Evolutionary conservation across 1,140 invertebrate genomes (phyloP), one percentile per base, ranked within the genome.

Genomic region (Gryon sp.): DNA sequence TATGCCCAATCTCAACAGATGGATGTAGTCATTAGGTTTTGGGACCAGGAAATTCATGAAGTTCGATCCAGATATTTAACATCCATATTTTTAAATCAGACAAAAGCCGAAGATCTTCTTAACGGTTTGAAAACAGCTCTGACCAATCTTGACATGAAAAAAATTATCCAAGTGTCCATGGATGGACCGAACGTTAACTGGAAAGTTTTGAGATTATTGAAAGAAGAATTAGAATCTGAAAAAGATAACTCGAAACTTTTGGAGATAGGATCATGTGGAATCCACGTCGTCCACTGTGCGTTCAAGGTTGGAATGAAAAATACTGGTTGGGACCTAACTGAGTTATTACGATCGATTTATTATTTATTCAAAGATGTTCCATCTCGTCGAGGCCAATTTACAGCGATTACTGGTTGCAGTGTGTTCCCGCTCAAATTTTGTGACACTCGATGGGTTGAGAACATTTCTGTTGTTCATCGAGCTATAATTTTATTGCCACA

Each of bases 111-210:
- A 19, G 19, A 43, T 43, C 26, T 65, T 6, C 26, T 32, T 4
- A 18, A 19, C 15, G 26, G 11, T 4, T 18, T 68, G 7, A 57
- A 30, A 8, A 15, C 11, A 30, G 63, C 52, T 14, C 32, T 57
- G n/a, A 9, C 24, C 5, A 9, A 20, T 40, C 1, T 55, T 0
- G 20, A 55, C 6, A 45, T 50, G 0, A 65, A 45, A 20, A 65
- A 73, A 68, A 16, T 68, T 2, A 0, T 80, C 4, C 70, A 76
- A 50, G 9, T 76, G 4, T 80, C 78, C 3, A 80, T 77, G 74
- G 74, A 73, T 52, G 78, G 68, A 1, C 62, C 48, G 1, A 80
- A 80, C 38, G 68, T 80, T 1, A 80, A 80, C 36, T 45, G 24
- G 3, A 53, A 65, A 41, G 22, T 41, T 28, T 55, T 62, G 12